Evolutionary conservation across 2,797 vertebrate species (phyloP).

Genomic region (Oryzias dopingdopingensis): DNA sequence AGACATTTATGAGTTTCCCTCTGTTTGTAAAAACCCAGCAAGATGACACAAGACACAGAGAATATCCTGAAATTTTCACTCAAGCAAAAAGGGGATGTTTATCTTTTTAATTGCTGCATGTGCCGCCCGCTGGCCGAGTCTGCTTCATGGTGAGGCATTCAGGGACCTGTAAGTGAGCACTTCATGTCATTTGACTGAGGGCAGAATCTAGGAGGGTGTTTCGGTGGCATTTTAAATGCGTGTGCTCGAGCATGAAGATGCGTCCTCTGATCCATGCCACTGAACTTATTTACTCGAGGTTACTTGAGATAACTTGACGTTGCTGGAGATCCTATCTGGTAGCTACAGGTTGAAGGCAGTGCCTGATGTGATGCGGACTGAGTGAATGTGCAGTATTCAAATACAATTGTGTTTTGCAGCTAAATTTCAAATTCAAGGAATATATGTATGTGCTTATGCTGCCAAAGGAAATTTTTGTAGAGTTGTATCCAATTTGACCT

Average conservation of each 20-base stretch:
- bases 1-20: constrained; percentile 62
- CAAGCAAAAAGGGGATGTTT: constrained; percentile 73
- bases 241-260: constrained; percentile 71
- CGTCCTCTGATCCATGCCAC: constrained; percentile 70
- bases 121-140: constrained; percentile 65
- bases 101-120: constrained; percentile 70
- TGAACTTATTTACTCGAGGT: constrained; percentile 66
- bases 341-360: constrained; percentile 50
- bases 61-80: constrained; percentile 58
- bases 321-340: constrained; percentile 51
- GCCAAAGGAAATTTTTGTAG: background rate
- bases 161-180: constrained; percentile 75
- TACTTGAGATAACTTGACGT: constrained; percentile 62
- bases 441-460: constrained; percentile 17
- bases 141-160: constrained; percentile 63
- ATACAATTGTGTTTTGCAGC: constrained; percentile 50
- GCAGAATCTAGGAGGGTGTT: constrained; percentile 71
- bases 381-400: constrained; percentile 45
- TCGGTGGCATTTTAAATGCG: constrained; percentile 74
- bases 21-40: constrained; percentile 50
- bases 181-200: constrained; percentile 74
- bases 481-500: too few species aligned
- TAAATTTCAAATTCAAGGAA: constrained; percentile 51
- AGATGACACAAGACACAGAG: constrained; percentile 46
- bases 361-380: constrained; percentile 49